Evolutionary conservation across 2,113 vertebrate genomes (phyloP), one percentile per base, ranked within the genome.

Genomic region (Carassius gibelio): DNA sequence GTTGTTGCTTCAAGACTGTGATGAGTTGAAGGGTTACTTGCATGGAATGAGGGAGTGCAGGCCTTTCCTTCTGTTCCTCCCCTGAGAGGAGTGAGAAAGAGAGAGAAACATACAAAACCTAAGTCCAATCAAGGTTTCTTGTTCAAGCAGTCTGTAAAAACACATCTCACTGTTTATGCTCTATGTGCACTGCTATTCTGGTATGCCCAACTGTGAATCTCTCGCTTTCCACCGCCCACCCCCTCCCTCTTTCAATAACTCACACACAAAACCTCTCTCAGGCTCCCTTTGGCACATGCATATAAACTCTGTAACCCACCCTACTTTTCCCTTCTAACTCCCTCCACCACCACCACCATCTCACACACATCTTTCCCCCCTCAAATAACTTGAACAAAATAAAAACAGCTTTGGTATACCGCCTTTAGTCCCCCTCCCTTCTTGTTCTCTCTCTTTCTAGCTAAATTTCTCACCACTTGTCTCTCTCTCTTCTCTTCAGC

Each of bases 371-470:
- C 52, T 82, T 69, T 82, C 2, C 84, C 85, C 89, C 90, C 87
- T 87, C 90, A 90, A 92, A 89, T 89, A 90, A 89, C 88, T 81
- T 74, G 86, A 91, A 87, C 62, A 94, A 91, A 93, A 94, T 85
- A 38, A 91, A 92, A 91, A 86, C 80, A 78, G 90, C 80, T 68
- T 69, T 82, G 64, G 64, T 81, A 45, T 81, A 81, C 85, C 80
- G 48, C 84, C 61, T 76, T 86, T 64, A 72, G 82, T 85, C 87
- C 81, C 42, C 45, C 52, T 13, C 13, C 69, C 5, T 72, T 69
- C 81, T 86, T 81, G 81, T 87, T 84, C 61, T 66, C 79, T 88
- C 77, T 83, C 79, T 64, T 78, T 88, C 77, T 81, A 48, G 77
- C 83, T 61, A 66, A 19, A 52, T 84, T 84, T 89, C 82, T 79